A percentile compares a stretch with the other conserved stretches of the same genome.
phyloP scores from a whole-genome alignment of 2,888 invertebrate species.

The Caradrina kadenii region DNA sequence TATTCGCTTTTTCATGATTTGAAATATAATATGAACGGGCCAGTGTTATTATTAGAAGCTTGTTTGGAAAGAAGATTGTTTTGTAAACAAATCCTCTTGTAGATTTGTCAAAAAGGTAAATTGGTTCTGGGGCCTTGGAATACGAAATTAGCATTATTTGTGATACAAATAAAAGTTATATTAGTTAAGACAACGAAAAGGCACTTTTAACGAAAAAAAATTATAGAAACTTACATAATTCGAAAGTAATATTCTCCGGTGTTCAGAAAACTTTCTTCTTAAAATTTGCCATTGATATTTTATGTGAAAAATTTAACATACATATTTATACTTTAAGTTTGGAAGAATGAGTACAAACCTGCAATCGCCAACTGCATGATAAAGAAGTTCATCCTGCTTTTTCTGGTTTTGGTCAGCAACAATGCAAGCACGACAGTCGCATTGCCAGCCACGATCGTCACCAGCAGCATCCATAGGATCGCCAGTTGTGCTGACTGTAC shows the following conservation, averaged over 20 bases:
- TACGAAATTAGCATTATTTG: not conserved
- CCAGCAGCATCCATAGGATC: constrained; percentile 95
- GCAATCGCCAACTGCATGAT: constrained; percentile 98
- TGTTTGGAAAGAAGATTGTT: not conserved
- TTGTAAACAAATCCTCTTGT: not conserved
- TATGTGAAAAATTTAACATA: too few species aligned
- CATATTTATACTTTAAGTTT: not conserved
- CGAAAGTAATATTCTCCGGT: too few species aligned
- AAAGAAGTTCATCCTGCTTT: constrained; percentile 98
- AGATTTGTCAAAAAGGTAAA: not conserved
- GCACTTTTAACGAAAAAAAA: too few species aligned
- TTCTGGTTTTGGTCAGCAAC: constrained; percentile 94
- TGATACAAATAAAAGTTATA: not conserved
- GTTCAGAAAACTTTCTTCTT: too few species aligned
- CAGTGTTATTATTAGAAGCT: not conserved
- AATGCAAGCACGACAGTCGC: constrained; percentile 96
- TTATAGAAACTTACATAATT: too few species aligned
- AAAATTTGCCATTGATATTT: too few species aligned
- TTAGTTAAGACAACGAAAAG: too few species aligned
- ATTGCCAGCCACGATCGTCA: constrained; percentile 96
- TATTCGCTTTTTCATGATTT: not conserved
- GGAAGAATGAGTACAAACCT: constrained; percentile 88
- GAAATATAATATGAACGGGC: not conserved
- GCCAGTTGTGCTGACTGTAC: constrained; percentile 96
- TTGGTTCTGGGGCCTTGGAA: not conserved